phyloP scores from a whole-genome alignment of 2,888 invertebrate genomes.

The Autographa gamma region DNA sequence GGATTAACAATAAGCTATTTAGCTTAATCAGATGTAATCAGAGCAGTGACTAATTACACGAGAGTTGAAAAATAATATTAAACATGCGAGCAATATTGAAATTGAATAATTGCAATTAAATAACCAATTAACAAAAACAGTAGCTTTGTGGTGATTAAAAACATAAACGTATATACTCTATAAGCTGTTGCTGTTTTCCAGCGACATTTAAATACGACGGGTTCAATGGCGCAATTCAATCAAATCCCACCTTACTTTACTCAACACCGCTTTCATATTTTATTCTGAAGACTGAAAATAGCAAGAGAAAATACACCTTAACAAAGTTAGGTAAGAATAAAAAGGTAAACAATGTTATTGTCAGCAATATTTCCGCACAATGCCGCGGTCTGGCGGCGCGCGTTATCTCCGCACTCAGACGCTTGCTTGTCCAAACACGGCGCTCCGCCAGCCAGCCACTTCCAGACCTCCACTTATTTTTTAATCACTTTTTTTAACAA shows the following conservation, averaged over 20 bases:
- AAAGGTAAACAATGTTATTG: slow-evolving; percentile 11
- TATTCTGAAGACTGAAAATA: slow-evolving; percentile 9
- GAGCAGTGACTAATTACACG: too few species aligned
- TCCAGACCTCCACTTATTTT: slow-evolving; percentile 16
- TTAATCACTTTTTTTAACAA: slow-evolving; percentile 29
- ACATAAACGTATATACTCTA: too few species aligned
- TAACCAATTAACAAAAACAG: too few species aligned
- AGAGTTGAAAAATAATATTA: too few species aligned
- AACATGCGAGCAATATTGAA: too few species aligned
- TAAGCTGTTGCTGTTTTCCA: neutral
- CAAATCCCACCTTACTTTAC: neutral
- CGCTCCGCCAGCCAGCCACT: slow-evolving; percentile 6
- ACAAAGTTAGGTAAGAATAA: slow-evolving; percentile 3
- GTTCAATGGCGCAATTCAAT: neutral
- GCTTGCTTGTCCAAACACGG: slow-evolving; percentile 38
- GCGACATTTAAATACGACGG: neutral
- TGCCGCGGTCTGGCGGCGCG: slow-evolving; percentile 6
- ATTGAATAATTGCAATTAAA: too few species aligned
- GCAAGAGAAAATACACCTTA: slow-evolving; percentile 3
- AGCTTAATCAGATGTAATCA: neutral
- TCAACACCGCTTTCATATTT: neutral
- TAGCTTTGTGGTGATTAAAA: too few species aligned
- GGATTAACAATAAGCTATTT: neutral
- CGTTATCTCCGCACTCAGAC: slow-evolving; percentile 24
- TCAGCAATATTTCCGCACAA: slow-evolving; percentile 15